Conservation (phyloP, 2,113 vertebrate species). For the Podarcis cretensis region DNA sequence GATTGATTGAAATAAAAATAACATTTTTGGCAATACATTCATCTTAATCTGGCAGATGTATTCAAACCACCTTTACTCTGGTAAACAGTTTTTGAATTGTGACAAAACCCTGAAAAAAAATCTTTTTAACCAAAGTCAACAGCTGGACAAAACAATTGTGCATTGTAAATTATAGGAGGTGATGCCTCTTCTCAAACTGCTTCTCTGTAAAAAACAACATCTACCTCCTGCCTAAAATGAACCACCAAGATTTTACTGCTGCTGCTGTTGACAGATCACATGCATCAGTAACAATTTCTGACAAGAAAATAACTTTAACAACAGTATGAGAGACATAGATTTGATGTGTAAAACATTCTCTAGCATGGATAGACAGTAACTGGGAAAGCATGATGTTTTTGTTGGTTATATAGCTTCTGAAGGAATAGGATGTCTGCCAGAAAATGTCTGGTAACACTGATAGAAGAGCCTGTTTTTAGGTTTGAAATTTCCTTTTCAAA, state of each 20-base stretch:
- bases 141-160: not conserved
- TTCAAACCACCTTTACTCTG: not conserved
- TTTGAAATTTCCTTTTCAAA: not conserved
- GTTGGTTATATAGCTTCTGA: not conserved
- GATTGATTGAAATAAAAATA: too few species aligned
- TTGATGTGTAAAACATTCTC: not conserved
- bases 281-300: not conserved
- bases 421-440: not conserved
- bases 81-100: not conserved
- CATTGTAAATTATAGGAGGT: not conserved
- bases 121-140: not conserved
- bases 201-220: not conserved
- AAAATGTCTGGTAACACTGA: not conserved
- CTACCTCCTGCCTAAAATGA: not conserved
- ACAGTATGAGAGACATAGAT: not conserved
- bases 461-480: not conserved
- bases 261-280: not conserved
- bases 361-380: not conserved
- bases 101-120: not conserved
- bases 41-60: too few species aligned
- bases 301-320: not conserved
- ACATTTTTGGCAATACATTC: too few species aligned
- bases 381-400: not conserved
- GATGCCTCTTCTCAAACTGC: not conserved
- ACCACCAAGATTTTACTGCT: not conserved